Evolutionary conservation across 2,797 vertebrate genomes (phyloP), one percentile per base, ranked within the genome.

Genomic region (Rhodeus uyekii): DNA sequence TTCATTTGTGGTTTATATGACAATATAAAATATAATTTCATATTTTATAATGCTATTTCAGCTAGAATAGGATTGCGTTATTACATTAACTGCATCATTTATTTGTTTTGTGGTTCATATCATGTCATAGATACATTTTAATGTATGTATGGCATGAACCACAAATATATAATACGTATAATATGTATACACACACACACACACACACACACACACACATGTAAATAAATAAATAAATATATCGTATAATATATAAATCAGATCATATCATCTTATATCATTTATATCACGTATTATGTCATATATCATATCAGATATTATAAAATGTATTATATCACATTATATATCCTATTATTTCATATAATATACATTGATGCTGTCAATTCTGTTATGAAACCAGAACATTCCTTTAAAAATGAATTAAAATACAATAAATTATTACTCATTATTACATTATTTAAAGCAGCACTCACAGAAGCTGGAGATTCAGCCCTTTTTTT

Each of bases 401-500:
- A 71, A 36, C 9, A 69, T 29, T 18, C 2, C 5, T 32, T 61
- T 19, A 32, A 22, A 71, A 29, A 61, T 61, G 5, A 48, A 32
- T 29, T 1, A 0, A 8, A 34, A 50, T 16, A 38, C 0, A 0
- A 27, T 27, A 76, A 69, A 50, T 44, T 4, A 74, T 38, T 12
- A 18, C 46, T 12, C 46, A 10, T 38, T 42, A 10, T 36, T 34
- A 5, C 0, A 38, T 19, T 0, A 29, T 60, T 29, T 76, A 7
- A 13, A 12, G 53, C 53, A 60, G 50, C 5, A 85, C 93, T 92
- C 88, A 94, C 94, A 13, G 90, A 87, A 12, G 72, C 65, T 83
- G 91, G 90, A 50, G 87, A 80, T 24, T 86, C 83, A 19, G 84
- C 75, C 3, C 88, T 87, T 46, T n/a, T 85, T 68, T 84, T 89